Conservation (phyloP, 2,113 vertebrate genomes). For the Pomatostomus ruficeps region DNA sequence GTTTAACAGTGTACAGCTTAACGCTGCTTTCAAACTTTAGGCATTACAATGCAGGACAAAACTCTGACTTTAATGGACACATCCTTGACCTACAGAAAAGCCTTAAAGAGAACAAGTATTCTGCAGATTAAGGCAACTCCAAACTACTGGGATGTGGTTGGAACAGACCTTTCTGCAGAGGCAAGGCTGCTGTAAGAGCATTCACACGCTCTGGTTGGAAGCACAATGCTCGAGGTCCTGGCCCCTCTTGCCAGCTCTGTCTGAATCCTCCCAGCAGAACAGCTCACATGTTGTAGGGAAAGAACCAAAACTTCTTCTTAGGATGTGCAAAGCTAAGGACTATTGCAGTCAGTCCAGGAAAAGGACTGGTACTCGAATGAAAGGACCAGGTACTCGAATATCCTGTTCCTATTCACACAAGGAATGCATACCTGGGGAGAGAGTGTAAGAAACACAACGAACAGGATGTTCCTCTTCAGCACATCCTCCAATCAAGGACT, state of each 20-base stretch:
- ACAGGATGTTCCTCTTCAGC: background rate
- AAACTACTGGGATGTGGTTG: background rate
- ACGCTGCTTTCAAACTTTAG: background rate
- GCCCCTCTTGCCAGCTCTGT: background rate
- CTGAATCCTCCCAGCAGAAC: background rate
- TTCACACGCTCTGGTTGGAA: background rate
- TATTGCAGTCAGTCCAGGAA: background rate
- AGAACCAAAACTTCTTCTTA: background rate
- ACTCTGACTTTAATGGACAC: background rate
- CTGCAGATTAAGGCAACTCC: background rate
- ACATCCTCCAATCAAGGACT: background rate
- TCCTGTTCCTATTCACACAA: background rate
- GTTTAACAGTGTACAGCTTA: background rate
- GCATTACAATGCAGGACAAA: background rate
- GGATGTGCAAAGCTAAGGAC: background rate
- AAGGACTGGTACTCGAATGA: too few relatives aligned
- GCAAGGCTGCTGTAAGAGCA: background rate
- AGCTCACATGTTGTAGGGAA: accelerated
- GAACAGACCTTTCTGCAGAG: background rate
- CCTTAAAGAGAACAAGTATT: background rate
- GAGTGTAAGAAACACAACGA: background rate
- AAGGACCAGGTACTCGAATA: background rate
- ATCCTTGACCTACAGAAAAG: background rate
- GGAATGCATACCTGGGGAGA: background rate
- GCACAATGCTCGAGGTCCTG: background rate